Base-by-base conservation (phyloP, 2,113 vertebrate genomes). In the Hiodon alosoides region DNA sequence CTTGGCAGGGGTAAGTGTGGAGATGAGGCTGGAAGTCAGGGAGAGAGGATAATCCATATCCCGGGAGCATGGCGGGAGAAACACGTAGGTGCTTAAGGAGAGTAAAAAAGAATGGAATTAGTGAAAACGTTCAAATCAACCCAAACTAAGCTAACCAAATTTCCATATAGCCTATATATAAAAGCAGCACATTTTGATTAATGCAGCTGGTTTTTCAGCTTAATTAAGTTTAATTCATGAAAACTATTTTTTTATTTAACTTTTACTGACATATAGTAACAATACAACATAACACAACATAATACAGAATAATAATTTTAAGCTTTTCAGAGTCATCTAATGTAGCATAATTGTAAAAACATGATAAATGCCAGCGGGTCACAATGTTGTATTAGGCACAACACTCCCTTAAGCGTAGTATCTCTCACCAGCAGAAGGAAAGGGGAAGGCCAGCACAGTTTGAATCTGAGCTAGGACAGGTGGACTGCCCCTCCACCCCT, bases 41-140 rank as follows among this genome's bases (percentile, higher is more conserved):
- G 79, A 92, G 90, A 78, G 88, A 85, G 67, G 90, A 89, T 86
- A 95, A 85, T 92, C 93, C 94, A 95, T 95, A 89, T 72, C 91
- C 85, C 76, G 88, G 90, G 82, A 89, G 86, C 89, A 91, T 91
- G 84, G 81, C 83, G 85, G 83, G 85, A 78, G 52, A 69, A 76
- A 79, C 31, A 31, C 31, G 31, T 31, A 31, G 31, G 77, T 79
- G 80, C 89, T 90, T 13, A 58, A 7, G 74, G 3, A 75, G 50
- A 61, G n/a, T 69, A 13, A 68, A 7, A 54, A 51, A 9, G 5
- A 73, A 71, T 67, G 47, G 72, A 16, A 31, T 31, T 31, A 31
- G 31, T 31, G 31, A 11, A 69, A 54, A 69, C 54, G 31, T 31
- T 47, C 48, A 67, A 46, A n/a, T 14, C 51, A 6, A 51, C 7